Evolutionary conservation across 2,113 vertebrate species (phyloP).

Genomic region (Cathartes aura): DNA sequence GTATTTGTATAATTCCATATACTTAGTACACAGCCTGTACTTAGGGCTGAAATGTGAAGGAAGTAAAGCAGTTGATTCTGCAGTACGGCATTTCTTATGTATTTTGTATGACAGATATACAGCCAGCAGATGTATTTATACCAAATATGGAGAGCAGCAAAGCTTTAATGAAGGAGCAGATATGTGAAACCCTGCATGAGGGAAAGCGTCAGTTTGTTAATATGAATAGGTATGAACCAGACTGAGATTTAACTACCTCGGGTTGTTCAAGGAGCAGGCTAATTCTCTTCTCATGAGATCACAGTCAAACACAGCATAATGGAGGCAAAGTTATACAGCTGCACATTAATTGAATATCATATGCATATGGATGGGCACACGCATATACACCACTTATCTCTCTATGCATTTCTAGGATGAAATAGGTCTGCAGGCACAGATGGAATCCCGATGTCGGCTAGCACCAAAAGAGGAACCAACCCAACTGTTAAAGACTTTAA

Average conservation of each 20-base stretch:
- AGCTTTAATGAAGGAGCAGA: background rate
- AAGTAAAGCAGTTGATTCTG: background rate
- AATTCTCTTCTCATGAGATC: background rate
- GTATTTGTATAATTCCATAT: background rate
- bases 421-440: background rate
- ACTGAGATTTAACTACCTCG: background rate
- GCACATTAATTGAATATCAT: background rate
- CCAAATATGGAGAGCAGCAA: background rate
- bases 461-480: background rate
- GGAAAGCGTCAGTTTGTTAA: background rate
- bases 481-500: background rate
- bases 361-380: background rate
- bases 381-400: fast-evolving
- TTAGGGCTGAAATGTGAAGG: background rate
- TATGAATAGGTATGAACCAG: background rate
- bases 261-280: background rate
- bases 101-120: background rate
- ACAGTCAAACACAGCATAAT: background rate
- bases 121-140: background rate
- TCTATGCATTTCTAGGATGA: background rate
- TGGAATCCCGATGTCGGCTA: background rate
- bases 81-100: background rate
- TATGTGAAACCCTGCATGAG: background rate
- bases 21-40: background rate
- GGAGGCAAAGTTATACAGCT: background rate